Percentiles rank a stretch among this genome's conserved stretches.
Conservation (phyloP, 1,140 invertebrate species). For the Trichonephila clavata region DNA sequence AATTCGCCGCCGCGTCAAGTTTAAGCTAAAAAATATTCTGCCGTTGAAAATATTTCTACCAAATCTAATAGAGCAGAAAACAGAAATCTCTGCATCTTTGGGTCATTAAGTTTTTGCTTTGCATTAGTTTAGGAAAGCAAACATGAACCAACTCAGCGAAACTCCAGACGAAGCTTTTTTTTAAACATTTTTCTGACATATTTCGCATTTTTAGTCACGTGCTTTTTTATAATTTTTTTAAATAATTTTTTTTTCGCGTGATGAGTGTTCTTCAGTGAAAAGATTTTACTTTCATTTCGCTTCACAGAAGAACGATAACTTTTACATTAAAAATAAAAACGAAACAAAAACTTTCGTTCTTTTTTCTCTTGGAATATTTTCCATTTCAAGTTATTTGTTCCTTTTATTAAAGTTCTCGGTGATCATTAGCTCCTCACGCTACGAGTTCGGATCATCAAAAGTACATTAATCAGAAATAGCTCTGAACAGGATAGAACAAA, state of each 20-base stretch:
- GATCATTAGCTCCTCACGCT: conserved; percentile 55
- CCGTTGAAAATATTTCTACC: conserved; percentile 48
- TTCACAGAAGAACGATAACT: conserved; percentile 48
- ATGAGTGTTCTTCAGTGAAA: conserved; percentile 46
- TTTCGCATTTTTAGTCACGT: conserved; percentile 44
- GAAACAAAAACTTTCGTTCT: not conserved
- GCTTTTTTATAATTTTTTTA: not conserved
- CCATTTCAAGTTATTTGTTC: conserved; percentile 59
- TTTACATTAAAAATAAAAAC: conserved; percentile 52
- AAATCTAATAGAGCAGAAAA: conserved; percentile 54
- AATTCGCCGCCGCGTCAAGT: not conserved
- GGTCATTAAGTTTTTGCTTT: conserved; percentile 55
- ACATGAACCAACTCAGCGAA: not conserved
- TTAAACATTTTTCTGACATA: conserved; percentile 7
- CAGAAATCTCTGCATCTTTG: conserved; percentile 50
- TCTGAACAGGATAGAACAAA: conserved; percentile 10
- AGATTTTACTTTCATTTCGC: conserved; percentile 56
- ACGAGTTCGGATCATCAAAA: conserved; percentile 53
- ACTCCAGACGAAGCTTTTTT: conserved; percentile 13
- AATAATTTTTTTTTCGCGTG: not conserved
- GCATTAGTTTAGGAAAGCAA: conserved; percentile 45
- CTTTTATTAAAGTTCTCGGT: conserved; percentile 50
- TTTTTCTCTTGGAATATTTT: conserved; percentile 13
- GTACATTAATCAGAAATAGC: conserved; percentile 59
- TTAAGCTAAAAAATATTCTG: conserved; percentile 16